These are phyloP conservation scores for Cryptophagus acutangulus DNA, from an alignment of 2,888 invertebrate genomes.

Conservation along the genomic window DNA sequence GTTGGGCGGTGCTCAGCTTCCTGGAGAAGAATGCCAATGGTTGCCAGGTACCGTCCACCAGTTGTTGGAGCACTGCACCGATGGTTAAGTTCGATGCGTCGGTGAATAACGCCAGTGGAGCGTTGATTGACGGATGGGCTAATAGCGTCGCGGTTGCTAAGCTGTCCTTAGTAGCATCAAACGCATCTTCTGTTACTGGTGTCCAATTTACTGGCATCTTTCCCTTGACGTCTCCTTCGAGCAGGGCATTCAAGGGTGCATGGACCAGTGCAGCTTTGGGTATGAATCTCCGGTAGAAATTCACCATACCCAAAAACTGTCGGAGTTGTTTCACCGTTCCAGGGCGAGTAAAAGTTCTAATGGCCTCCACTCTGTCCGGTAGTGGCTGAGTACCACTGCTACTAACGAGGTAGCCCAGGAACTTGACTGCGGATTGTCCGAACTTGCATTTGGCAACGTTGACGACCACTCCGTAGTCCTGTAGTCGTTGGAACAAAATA, in stretches of 20 bases:
- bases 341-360: slow-evolving; percentile 5
- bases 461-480: slow-evolving; percentile 22
- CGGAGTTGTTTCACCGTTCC: slow-evolving; percentile 5
- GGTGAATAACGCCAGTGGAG: slow-evolving; percentile 10
- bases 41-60: slow-evolving; percentile 26
- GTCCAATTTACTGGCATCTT: neutral
- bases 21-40: slow-evolving; percentile 41
- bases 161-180: too few species aligned
- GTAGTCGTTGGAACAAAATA: slow-evolving; percentile 22
- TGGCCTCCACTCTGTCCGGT: slow-evolving; percentile 4
- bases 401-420: slow-evolving; percentile 22
- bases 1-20: slow-evolving; percentile 35
- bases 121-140: neutral
- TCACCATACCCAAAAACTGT: slow-evolving; percentile 14
- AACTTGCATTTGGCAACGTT: slow-evolving; percentile 37
- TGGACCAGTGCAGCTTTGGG: slow-evolving; percentile 11
- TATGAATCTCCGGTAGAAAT: slow-evolving; percentile 17
- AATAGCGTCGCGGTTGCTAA: too few species aligned
- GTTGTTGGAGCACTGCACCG: slow-evolving; percentile 41
- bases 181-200: slow-evolving; percentile 4
- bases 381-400: slow-evolving; percentile 32
- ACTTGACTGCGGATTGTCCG: slow-evolving; percentile 22
- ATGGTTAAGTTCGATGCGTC: slow-evolving; percentile 25
- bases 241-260: neutral
- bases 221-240: too few species aligned